Conservation (phyloP, 2,113 vertebrate genomes). For the Montifringilla adamsi region DNA sequence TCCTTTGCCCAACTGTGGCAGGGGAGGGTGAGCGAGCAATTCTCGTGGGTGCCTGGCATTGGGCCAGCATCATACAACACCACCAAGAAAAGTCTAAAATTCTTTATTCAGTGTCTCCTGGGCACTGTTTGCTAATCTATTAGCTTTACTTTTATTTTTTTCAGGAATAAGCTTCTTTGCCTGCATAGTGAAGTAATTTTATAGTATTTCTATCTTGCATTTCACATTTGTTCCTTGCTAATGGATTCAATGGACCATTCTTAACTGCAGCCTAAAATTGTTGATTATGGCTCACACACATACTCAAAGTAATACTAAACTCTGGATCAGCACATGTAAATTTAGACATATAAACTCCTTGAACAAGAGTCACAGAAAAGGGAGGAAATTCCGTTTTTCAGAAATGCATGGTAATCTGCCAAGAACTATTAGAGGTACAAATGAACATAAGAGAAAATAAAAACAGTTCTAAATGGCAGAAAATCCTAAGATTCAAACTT, state of each 20-base stretch:
- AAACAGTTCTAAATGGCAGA: neutral
- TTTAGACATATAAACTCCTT: neutral
- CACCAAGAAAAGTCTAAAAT: neutral
- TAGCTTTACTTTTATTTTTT: neutral
- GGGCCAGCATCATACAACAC: neutral
- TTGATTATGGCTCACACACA: neutral
- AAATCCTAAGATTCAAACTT: neutral
- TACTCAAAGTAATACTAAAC: neutral
- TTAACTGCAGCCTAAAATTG: neutral
- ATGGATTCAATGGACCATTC: neutral
- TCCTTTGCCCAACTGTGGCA: neutral
- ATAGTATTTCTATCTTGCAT: neutral
- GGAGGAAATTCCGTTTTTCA: neutral
- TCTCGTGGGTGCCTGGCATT: fast-evolving
- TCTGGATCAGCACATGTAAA: neutral
- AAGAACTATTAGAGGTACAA: neutral
- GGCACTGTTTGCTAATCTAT: neutral
- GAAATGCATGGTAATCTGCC: neutral
- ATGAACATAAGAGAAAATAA: neutral
- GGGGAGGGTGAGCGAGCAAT: fast-evolving
- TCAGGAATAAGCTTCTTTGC: neutral
- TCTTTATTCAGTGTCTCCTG: neutral
- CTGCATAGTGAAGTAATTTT: neutral
- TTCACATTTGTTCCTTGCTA: neutral
- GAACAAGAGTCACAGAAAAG: neutral